These are phyloP conservation scores for Trachelus tabidus DNA, from an alignment of 2,888 invertebrate genomes.

Conservation along the genomic window DNA sequence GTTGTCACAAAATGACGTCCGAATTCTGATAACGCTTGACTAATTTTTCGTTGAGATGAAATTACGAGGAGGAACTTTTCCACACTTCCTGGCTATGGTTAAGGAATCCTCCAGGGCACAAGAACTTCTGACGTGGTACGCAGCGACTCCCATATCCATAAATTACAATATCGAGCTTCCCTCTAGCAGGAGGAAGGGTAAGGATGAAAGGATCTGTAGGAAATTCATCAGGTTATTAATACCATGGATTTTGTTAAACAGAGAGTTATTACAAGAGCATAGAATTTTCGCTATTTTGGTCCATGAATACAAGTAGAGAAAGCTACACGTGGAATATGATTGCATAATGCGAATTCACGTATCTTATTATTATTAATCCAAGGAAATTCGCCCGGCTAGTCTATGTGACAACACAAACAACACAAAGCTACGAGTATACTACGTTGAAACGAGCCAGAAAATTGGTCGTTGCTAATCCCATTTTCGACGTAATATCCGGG, in stretches of 20 bases:
- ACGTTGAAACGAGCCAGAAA: neutral
- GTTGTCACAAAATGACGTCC: neutral
- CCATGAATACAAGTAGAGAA: conserved; percentile 9
- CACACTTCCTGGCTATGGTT: neutral
- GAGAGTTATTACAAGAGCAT: conserved; percentile 31
- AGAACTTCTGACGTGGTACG: neutral
- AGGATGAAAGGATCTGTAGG: conserved; percentile 22
- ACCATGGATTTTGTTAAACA: conserved; percentile 32
- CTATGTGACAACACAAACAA: neutral
- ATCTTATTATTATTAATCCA: neutral
- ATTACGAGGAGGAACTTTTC: neutral
- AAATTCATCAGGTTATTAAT: conserved; percentile 46
- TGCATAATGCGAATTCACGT: neutral
- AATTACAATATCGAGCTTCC: conserved; percentile 31
- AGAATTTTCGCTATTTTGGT: conserved; percentile 12
- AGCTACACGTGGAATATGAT: neutral
- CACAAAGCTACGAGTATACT: neutral
- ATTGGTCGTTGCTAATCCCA: conserved; percentile 1
- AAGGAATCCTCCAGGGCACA: neutral
- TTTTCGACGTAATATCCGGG: conserved; percentile 1
- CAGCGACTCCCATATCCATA: conserved; percentile 23
- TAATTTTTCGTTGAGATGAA: neutral
- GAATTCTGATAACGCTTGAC: neutral
- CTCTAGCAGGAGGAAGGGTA: conserved; percentile 15
- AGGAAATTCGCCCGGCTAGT: neutral